Percentiles rank a stretch among this genome's conserved stretches.
phyloP scores from a whole-genome alignment of 2,113 vertebrate species.

The Corydoras maculifer region DNA sequence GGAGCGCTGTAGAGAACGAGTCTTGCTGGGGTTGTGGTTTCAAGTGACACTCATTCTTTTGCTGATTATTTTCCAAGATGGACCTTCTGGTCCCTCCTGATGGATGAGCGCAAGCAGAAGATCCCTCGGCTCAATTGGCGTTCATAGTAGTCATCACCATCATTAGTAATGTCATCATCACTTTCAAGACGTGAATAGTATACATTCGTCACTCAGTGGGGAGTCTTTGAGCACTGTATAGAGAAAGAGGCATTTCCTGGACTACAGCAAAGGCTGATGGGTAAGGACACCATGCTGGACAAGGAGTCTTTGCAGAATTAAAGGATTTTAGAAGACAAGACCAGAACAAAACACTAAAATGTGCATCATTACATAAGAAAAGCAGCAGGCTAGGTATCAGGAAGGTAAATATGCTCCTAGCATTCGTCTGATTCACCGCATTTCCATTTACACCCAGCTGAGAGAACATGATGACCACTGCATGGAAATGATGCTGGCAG shows the following conservation, averaged over 20 bases:
- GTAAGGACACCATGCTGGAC: too few species aligned
- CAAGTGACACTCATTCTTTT: slow-evolving; percentile 6
- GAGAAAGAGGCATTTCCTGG: too few species aligned
- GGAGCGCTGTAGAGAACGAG: not conserved
- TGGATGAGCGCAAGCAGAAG: slow-evolving; percentile 14
- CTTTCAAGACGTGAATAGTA: not conserved
- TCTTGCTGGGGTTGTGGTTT: slow-evolving; percentile 13
- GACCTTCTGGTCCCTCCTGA: slow-evolving; percentile 1
- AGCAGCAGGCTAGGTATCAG: not conserved
- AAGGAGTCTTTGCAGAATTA: too few species aligned
- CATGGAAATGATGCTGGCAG: not conserved
- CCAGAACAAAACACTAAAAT: not conserved
- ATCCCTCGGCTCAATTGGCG: not conserved
- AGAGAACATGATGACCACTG: slow-evolving; percentile 1
- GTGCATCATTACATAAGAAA: not conserved
- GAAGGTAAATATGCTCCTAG: slow-evolving; percentile 11
- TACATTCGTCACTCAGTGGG: not conserved
- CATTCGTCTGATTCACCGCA: slow-evolving; percentile 30
- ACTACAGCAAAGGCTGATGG: not conserved
- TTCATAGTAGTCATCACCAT: slow-evolving; percentile 11
- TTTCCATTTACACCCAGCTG: slow-evolving; percentile 18
- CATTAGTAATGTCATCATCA: slow-evolving; percentile 25
- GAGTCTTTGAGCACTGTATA: not conserved
- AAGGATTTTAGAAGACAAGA: too few species aligned
- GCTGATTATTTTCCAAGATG: slow-evolving; percentile 2